Conservation (phyloP, 2,113 vertebrate species). For the Penelope pileata region DNA sequence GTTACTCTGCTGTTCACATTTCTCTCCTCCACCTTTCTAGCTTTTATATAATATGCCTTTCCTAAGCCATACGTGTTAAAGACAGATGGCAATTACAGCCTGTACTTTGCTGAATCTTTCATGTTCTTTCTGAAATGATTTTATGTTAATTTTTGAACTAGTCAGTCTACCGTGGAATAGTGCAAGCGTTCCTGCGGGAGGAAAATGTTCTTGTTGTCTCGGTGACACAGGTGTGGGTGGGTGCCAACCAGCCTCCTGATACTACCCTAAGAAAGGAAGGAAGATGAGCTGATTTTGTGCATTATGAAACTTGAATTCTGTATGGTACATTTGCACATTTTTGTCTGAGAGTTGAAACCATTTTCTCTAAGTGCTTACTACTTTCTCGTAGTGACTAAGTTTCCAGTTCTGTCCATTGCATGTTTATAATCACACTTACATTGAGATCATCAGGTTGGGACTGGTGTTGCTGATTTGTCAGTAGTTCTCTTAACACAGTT, state of each 20-base stretch:
- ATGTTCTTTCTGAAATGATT: conserved; percentile 24
- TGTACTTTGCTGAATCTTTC: conserved; percentile 40
- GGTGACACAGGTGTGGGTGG: conserved; percentile 55
- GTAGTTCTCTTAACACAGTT: neutral
- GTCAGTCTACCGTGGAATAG: conserved; percentile 6
- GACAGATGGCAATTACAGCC: conserved; percentile 66
- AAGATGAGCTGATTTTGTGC: neutral
- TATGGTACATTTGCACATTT: conserved; percentile 18
- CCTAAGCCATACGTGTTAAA: conserved; percentile 41
- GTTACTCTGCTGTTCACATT: conserved; percentile 2
- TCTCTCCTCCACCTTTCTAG: conserved; percentile 26
- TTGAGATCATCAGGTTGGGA: neutral
- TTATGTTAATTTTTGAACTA: conserved; percentile 39
- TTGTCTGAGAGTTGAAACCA: neutral
- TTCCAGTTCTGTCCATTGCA: neutral
- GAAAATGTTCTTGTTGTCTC: conserved; percentile 59
- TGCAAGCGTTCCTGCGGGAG: conserved; percentile 32
- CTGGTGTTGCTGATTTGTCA: neutral
- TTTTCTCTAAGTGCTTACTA: neutral
- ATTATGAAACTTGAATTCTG: conserved; percentile 41
- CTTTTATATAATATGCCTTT: conserved; percentile 33
- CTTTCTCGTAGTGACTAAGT: neutral
- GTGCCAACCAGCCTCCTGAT: conserved; percentile 32
- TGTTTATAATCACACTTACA: neutral
- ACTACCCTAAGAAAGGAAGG: conserved; percentile 15